Evolutionary conservation across 1,140 invertebrate genomes (phyloP), one percentile per base, ranked within the genome.

Genomic region (Heliconius eleuchia): DNA sequence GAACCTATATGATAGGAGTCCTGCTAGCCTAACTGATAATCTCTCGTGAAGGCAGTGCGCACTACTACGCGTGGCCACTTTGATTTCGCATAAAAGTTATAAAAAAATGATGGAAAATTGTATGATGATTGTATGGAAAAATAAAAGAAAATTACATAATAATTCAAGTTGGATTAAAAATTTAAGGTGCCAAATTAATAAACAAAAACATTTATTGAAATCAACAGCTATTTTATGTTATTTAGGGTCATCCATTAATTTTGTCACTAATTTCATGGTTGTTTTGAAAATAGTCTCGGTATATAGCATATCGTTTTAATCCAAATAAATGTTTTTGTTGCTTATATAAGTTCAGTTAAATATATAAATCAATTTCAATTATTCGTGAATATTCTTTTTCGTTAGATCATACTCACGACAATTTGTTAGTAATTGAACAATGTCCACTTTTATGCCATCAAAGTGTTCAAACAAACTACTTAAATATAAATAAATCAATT

Each of bases 21-120:
- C 83, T 73, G 76, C 84, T 91, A 88, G 86, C 85, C 86, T 89
- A 86, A 83, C 74, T 30, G 76, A 85, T 90, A 91, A 92, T 92
- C 91, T 91, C 90, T 80, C 81, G 79, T 83, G 78, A 80, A 85
- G 89, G 90, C 90, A 90, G 89, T 91, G 70, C 30, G 50, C 23
- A 71, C 30, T 18, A 71, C 75, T 80, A 77, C 50, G 57, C 77
- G 78, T 80, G 8, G n/a, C 37, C 19, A 76, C 42, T 42, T 76
- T 42, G 23, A 37, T 27, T 23, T 66, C 30, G n/a, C 57, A 46
- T 42, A 76, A 60, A 66, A 66, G 57, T 76, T 66, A 66, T 13
- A 66, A 7, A 52, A 52, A n/a, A n/a, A n/a, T n/a, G n/a, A n/a
- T 37, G 34, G 34, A 37, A 37, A 37, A 37, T 23, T 23, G 23